Evolutionary conservation across 2,888 invertebrate species (phyloP).

Genomic region (Apamea epomidion): DNA sequence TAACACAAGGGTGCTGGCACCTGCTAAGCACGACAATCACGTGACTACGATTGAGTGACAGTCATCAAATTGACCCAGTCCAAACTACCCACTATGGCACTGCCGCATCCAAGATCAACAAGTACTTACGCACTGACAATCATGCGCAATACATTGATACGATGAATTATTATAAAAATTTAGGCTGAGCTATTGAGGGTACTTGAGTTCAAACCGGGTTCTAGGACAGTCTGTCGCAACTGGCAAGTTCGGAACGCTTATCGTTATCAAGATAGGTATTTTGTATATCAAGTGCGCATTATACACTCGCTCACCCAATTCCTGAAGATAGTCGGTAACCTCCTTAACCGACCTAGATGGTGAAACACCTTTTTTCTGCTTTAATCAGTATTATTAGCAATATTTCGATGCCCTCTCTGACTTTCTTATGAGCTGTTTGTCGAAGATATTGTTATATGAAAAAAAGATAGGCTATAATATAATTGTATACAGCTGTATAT

Average conservation of each 20-base stretch:
- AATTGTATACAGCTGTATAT: background rate
- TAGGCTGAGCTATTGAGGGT: conserved; percentile 82
- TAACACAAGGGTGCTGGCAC: conserved; percentile 35
- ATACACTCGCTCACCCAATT: conserved; percentile 74
- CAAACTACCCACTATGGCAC: conserved; percentile 2
- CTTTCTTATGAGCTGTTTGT: conserved; percentile 34
- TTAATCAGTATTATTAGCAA: conserved; percentile 59
- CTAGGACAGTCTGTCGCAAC: conserved; percentile 88
- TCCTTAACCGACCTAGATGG: conserved; percentile 77
- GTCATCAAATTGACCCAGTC: conserved; percentile 38
- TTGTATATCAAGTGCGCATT: conserved; percentile 78
- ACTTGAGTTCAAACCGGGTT: conserved; percentile 86
- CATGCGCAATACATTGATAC: conserved; percentile 69
- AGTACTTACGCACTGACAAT: conserved; percentile 45
- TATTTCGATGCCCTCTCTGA: conserved; percentile 36
- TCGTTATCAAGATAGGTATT: conserved; percentile 75
- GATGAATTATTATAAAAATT: conserved; percentile 73
- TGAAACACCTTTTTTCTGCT: conserved; percentile 72
- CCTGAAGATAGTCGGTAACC: conserved; percentile 75
- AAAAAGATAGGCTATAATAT: background rate
- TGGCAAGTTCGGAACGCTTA: conserved; percentile 77
- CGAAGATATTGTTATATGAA: conserved; percentile 5
- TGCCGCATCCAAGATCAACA: conserved; percentile 50
- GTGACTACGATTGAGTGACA: conserved; percentile 41
- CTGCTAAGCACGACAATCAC: conserved; percentile 36